phyloP scores from a whole-genome alignment of 1,140 invertebrate species.

The Drosophila bifasciata region DNA sequence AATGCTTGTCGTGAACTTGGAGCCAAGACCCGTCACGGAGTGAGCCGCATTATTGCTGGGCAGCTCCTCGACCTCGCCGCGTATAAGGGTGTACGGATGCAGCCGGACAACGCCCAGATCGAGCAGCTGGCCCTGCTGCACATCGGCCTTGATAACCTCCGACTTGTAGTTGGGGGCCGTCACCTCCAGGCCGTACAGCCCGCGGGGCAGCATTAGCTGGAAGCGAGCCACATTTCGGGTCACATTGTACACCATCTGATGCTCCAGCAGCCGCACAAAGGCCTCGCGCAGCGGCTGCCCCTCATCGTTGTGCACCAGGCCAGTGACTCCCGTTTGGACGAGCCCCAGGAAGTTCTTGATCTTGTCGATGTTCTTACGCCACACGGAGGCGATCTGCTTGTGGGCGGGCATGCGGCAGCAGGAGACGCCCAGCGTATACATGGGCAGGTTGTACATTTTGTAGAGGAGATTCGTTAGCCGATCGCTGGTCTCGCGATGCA shows the following conservation, averaged over 20 bases:
- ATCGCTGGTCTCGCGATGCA: conserved; percentile 61
- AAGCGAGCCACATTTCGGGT: conserved; percentile 88
- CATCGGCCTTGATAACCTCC: conserved; percentile 80
- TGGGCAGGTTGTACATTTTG: conserved; percentile 85
- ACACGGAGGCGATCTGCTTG: conserved; percentile 88
- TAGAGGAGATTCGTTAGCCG: conserved; percentile 86
- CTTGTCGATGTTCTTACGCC: conserved; percentile 90
- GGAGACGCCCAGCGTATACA: conserved; percentile 87
- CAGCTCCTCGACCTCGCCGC: conserved; percentile 66
- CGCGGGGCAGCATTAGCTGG: conserved; percentile 88
- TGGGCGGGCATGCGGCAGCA: conserved; percentile 92
- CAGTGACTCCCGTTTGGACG: conserved; percentile 88
- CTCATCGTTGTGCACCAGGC: conserved; percentile 88
- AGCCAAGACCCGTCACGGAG: background rate
- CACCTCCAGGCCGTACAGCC: conserved; percentile 87
- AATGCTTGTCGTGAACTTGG: conserved; percentile 60
- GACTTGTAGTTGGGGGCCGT: conserved; percentile 86
- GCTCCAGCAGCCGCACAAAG: conserved; percentile 87
- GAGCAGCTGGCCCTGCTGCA: conserved; percentile 69
- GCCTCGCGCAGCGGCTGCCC: conserved; percentile 89
- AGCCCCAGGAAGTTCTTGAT: conserved; percentile 87
- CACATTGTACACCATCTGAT: conserved; percentile 86
- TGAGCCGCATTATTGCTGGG: background rate
- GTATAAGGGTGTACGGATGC: conserved; percentile 52
- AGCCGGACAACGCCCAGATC: conserved; percentile 61